Percentiles rank a stretch among this genome's conserved stretches.
Evolutionary conservation across 1,140 invertebrate genomes (phyloP).

Genomic region (Aethina tumida): DNA sequence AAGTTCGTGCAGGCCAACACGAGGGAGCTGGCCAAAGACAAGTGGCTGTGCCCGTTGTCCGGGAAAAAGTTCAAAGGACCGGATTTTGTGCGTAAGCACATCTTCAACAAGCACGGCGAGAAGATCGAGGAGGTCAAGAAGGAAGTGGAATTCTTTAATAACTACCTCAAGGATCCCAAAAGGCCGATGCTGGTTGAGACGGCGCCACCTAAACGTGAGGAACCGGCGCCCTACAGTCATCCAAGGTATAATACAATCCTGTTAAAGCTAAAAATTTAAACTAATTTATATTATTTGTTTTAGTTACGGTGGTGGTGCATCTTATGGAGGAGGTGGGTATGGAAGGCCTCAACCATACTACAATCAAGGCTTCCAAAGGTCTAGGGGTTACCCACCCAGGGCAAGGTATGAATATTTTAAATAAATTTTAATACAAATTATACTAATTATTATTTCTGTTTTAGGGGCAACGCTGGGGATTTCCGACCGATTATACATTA

Average conservation of each 20-base stretch:
- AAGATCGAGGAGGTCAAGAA: conserved; percentile 95
- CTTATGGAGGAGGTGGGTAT: conserved; percentile 33
- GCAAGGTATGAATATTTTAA: conserved; percentile 20
- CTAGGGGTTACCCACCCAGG: conserved; percentile 29
- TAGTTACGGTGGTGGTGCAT: conserved; percentile 34
- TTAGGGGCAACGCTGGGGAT: conserved; percentile 55
- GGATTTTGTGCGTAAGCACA: conserved; percentile 97
- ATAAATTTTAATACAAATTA: conserved; percentile 1
- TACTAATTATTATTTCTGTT: conserved; percentile 2
- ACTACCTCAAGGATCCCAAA: conserved; percentile 91
- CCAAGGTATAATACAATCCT: conserved; percentile 35
- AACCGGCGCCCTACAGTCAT: conserved; percentile 39
- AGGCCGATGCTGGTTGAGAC: conserved; percentile 88
- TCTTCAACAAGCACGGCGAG: conserved; percentile 94
- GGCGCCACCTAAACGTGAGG: conserved; percentile 44
- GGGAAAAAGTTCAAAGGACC: conserved; percentile 99
- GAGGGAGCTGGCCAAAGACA: conserved; percentile 92
- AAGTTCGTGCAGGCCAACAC: conserved; percentile 92
- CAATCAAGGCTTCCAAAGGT: conserved; percentile 32
- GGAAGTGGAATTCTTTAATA: conserved; percentile 97
- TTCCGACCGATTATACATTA: conserved; percentile 82
- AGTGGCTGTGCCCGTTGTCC: conserved; percentile 96
- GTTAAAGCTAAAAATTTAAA: conserved; percentile 1
- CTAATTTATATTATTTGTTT: conserved; percentile 11
- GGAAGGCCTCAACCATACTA: conserved; percentile 37